Conservation (phyloP, 1,140 invertebrate genomes). For the Zaprionus tsacasi region DNA sequence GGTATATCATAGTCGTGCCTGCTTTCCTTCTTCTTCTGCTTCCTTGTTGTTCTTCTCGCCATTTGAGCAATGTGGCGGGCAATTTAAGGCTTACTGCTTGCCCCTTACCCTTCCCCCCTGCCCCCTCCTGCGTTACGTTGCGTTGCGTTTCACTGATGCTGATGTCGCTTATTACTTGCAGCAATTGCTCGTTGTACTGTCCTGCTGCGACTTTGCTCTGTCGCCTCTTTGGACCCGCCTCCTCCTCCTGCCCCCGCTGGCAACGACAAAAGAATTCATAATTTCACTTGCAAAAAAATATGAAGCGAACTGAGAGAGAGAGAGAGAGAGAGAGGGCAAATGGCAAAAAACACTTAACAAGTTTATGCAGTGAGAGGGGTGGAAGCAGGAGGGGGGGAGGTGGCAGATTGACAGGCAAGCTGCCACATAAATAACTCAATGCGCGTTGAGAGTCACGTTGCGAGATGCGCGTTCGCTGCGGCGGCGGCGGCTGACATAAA, state of each 20-base stretch:
- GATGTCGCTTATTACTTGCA: constrained; percentile 51
- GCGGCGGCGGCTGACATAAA: constrained; percentile 49
- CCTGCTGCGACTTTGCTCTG: neutral
- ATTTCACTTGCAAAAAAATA: constrained; percentile 48
- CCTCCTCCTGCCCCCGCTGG: neutral
- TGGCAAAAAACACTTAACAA: constrained; percentile 54
- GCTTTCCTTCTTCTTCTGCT: neutral
- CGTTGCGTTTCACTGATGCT: constrained; percentile 13
- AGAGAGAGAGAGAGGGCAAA: constrained; percentile 12
- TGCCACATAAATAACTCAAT: constrained; percentile 60
- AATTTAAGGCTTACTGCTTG: constrained; percentile 33
- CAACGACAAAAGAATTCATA: constrained; percentile 46
- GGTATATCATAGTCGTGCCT: too few species aligned
- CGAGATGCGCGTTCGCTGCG: constrained; percentile 12
- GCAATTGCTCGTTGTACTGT: constrained; percentile 22
- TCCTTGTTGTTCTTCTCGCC: neutral
- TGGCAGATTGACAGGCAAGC: neutral
- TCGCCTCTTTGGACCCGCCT: neutral
- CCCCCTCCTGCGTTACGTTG: too few species aligned
- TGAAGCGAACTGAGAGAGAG: constrained; percentile 13
- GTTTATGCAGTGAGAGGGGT: constrained; percentile 29
- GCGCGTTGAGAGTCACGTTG: constrained; percentile 50
- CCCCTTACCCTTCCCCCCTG: neutral
- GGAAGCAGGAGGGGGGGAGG: neutral
- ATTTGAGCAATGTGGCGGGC: constrained; percentile 19